Conservation (phyloP, 2,888 invertebrate genomes). For the Flabesymbios commensalis region DNA sequence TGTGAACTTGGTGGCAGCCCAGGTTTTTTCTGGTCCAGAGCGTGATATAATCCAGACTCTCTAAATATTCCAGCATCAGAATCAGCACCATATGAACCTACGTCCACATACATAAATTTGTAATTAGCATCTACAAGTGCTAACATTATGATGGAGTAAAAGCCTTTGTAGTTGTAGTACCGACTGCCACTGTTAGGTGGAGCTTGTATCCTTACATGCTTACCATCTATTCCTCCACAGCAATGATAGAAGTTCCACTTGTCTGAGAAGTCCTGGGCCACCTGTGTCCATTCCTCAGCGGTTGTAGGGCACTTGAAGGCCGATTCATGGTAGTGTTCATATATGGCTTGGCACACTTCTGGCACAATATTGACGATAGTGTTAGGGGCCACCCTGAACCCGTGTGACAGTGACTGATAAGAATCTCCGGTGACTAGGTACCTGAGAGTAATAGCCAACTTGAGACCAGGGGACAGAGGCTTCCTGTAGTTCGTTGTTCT, state of each 20-base stretch:
- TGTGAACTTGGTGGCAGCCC: too few relatives aligned
- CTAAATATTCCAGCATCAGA: conserved; percentile 29
- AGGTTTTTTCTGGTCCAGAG: too few relatives aligned
- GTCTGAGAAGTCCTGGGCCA: conserved; percentile 8
- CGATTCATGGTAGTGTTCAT: conserved; percentile 12
- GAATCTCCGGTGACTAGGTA: conserved; percentile 19
- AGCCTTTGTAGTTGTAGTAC: too few relatives aligned
- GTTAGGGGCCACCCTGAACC: conserved; percentile 22
- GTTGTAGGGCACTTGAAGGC: conserved; percentile 2
- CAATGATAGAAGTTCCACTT: conserved; percentile 23
- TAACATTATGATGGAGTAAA: conserved; percentile 19
- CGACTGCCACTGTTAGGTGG: conserved; percentile 2
- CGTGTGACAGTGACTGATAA: conserved; percentile 12
- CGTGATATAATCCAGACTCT: conserved; percentile 12
- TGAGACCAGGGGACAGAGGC: conserved; percentile 13
- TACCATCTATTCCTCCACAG: conserved; percentile 16
- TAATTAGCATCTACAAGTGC: conserved; percentile 21
- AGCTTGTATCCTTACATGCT: conserved; percentile 10
- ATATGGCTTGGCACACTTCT: conserved; percentile 16
- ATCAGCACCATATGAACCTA: conserved; percentile 26
- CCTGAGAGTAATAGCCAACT: conserved; percentile 20
- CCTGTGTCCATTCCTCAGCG: conserved; percentile 14
- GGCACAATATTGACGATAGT: conserved; percentile 8
- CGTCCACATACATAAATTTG: conserved; percentile 19
- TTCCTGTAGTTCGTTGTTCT: background rate